Base-by-base conservation (phyloP, 2,113 vertebrate genomes). In the Talpa occidentalis region DNA sequence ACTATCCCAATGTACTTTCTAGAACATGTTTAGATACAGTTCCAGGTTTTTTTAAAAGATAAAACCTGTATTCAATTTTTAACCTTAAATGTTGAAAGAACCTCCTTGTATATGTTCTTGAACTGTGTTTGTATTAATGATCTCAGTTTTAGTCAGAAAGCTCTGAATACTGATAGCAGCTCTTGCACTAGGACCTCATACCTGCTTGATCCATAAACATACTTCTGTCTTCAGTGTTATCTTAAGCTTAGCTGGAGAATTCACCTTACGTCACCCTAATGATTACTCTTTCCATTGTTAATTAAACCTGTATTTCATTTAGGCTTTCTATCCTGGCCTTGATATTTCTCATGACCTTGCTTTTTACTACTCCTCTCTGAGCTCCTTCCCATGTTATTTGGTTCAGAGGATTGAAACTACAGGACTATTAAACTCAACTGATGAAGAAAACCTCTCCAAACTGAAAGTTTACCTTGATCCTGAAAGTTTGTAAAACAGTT, bases 91-190 rank as follows among this genome's bases (percentile, higher is more conserved):
- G 64, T 12, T 42, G 7, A 81, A 70, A 47, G 66, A 84, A 44
- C 10, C 15, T 66, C 5, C 76, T 10, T 93, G 35, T 21, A 49
- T 92, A 56, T 5, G 35, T 89, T 92, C 52, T 78, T 84, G 12
- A 85, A 77, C 42, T 88, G 15, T 67, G 6, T 60, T 79, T 85
- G 28, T 62, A n/a, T 77, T 83, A 92, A 54, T 83, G 52, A 84
- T 40, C 26, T 90, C 37, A 76, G 0, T 89, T 56, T 90, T 62
- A 60, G 19, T 59, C 69, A 52, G 40, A 92, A 60, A 66, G 44
- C 47, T 89, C 32, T 17, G 15, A 19, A 2, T 52, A 9, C 54
- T 92, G 76, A 69, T 69, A 35, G 10, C 10, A 59, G 14, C 17
- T 77, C 35, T 59, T 76, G 49, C 19, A 73, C 49, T 40, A 60